Percentiles rank a stretch among this genome's conserved stretches.
Conservation (phyloP, 2,797 vertebrate species). For the Salmo trutta region DNA sequence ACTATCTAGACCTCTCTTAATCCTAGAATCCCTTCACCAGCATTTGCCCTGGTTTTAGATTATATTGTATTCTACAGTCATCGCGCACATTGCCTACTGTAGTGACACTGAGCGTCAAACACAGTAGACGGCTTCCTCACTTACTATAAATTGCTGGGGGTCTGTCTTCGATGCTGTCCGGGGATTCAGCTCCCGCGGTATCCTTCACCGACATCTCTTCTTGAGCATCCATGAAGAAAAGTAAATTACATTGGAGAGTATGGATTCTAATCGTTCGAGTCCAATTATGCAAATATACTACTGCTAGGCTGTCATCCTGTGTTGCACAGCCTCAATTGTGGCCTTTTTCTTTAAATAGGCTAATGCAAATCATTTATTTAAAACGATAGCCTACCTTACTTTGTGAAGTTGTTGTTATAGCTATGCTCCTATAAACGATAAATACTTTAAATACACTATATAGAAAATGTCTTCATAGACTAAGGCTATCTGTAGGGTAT, state of each 20-base stretch:
- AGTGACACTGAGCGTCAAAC: background rate
- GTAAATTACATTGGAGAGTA: background rate
- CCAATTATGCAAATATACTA: background rate
- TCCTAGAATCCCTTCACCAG: too few relatives aligned
- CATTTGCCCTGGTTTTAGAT: too few relatives aligned
- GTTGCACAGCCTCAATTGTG: too few relatives aligned
- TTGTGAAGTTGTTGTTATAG: too few relatives aligned
- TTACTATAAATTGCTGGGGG: background rate
- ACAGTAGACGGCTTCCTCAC: background rate
- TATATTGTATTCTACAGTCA: too few relatives aligned
- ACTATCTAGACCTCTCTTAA: too few relatives aligned
- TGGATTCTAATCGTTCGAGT: background rate
- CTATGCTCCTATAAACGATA: too few relatives aligned
- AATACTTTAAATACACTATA: background rate
- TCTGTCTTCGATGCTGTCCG: background rate
- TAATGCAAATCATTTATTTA: too few relatives aligned
- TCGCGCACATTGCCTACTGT: background rate
- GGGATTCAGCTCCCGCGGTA: background rate
- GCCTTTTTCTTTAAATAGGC: too few relatives aligned
- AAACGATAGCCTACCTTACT: too few relatives aligned
- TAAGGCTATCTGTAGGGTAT: background rate
- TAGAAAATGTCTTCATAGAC: background rate
- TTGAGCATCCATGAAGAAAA: background rate
- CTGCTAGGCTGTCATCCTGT: too few relatives aligned
- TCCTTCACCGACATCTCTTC: slow-evolving; percentile 5